Base-by-base conservation (phyloP, 2,797 vertebrate genomes). In the Eremophila alpestris region DNA sequence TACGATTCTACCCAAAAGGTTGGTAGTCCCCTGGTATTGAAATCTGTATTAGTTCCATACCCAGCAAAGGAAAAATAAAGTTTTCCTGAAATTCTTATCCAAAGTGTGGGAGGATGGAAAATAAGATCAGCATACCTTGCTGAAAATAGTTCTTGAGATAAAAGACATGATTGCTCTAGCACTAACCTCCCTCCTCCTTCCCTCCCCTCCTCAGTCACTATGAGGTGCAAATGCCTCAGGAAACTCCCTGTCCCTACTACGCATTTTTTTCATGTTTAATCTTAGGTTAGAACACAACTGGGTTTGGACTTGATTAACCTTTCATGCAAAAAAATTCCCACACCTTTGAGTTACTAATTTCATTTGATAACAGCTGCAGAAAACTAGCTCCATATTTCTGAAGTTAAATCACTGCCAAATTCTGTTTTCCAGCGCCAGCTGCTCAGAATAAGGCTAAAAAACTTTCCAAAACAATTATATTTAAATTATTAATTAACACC, bases 111-210 rank as follows among this genome's bases (percentile, higher is more conserved):
- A 95, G 80, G 77, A 70, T 46, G 77, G 85, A 95, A 95, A 96
- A 94, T 55, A 90, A 95, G 32, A 83, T 49, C 80, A 63, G 60
- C 52, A 76, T 87, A 90, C 63, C 60, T 79, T 65, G 21, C 75
- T 85, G 87, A 87, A 96, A 95, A 95, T 58, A 95, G 85, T 68
- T 92, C 68, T 78, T 38, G 40, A 94, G 82, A 90, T 90, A 90
- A 88, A 92, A 94, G 60, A 64, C 16, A 29, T 34, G 82, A 96
- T 58, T 96, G 77, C 36, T 56, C 87, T 91, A 76, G 84, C 79
- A 80, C 81, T 55, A 69, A 54, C 9, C 58, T 75, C 45, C 56
- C 40, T 85, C 74, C 65, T 86, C 59, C 58, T 85, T 67, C 20
- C 41, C 58, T 69, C n/a, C 49, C 34, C 26, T 70, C 32, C 76